Percentiles rank a stretch among this genome's conserved stretches.
phyloP scores from a whole-genome alignment of 2,888 invertebrate genomes.

The Callimorpha dominula region DNA sequence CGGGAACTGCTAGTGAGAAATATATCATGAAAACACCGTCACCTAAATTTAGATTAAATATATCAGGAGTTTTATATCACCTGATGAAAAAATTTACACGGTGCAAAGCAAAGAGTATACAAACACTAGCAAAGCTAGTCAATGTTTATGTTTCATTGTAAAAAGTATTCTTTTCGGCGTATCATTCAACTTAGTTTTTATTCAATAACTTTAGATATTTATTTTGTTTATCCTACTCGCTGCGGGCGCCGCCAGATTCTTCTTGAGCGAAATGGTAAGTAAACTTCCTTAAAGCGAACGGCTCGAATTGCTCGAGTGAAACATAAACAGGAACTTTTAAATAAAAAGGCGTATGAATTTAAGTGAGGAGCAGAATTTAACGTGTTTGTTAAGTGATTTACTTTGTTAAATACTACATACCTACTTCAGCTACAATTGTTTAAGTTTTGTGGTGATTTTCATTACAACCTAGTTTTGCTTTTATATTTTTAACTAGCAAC shows the following conservation, averaged over 20 bases:
- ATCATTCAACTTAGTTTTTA: conserved; percentile 42
- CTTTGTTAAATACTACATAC: conserved; percentile 28
- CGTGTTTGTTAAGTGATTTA: conserved; percentile 20
- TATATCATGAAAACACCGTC: no score
- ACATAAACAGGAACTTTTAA: conserved; percentile 71
- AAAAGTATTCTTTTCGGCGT: conserved; percentile 19
- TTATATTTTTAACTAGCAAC: no score
- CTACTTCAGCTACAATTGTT: not conserved
- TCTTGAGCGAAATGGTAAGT: conserved; percentile 69
- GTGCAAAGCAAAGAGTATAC: no score
- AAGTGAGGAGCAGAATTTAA: conserved; percentile 30
- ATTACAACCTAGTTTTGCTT: not conserved
- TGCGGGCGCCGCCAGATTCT: conserved; percentile 55
- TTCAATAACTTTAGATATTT: conserved; percentile 53
- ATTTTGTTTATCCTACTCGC: conserved; percentile 45
- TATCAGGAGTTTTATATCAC: not conserved
- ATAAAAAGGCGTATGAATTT: conserved; percentile 69
- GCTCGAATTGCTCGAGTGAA: conserved; percentile 67
- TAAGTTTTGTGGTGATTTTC: not conserved
- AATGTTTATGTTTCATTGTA: conserved; percentile 29
- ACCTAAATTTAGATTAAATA: not conserved
- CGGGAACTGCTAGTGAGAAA: not conserved
- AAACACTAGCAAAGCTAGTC: not conserved
- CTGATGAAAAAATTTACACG: not conserved
- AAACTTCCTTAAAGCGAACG: conserved; percentile 68